Base-by-base conservation (phyloP, 2,797 vertebrate genomes). In the Pampus argenteus region DNA sequence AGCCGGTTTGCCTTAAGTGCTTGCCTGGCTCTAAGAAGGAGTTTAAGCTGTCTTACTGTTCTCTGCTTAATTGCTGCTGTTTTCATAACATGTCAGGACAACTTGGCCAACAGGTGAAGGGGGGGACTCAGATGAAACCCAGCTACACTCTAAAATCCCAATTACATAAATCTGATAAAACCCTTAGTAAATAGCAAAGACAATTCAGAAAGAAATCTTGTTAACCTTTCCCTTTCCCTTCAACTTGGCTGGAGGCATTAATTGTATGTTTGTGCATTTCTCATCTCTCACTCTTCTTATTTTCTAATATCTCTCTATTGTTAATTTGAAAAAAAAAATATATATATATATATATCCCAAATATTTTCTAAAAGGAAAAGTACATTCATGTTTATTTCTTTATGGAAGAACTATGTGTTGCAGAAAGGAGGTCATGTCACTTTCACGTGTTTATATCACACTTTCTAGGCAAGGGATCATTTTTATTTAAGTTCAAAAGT, bases 1-100 rank as follows among this genome's bases (percentile, higher is more conserved):
- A 67, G 73, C 38, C 75, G 60, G 84, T 89, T 91, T 84, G 86
- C 50, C 56, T 84, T 79, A 85, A 90, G 78, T 87, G 78, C 74
- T 76, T 63, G 52, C 49, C 62, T 90, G 78, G 74, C 84, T 85
- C 44, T 75, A 28, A 74, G 64, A 81, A 62, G 52, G 49, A 71
- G 38, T 13, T 76, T 42, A 62, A 65, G 58, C 69, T 56, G 52
- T 60, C 58, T 79, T 26, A 49, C 56, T 66, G 31, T 66, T 65
- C 56, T 77, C 38, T 76, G 71, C 64, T 63, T 55, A 71, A 74
- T 45, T 28, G 47, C 25, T 73, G 59, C 42, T 61, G 29, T 79
- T 56, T 67, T 60, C 47, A 60, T 66, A 58, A 74, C 18, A 29
- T 71, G 66, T 71, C 14, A 28, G 54, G 48, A 49, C 25, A 29